A percentile compares a stretch with the other conserved stretches of the same genome.
phyloP scores from a whole-genome alignment of 2,113 vertebrate genomes.

The Amblyornis subalaris region DNA sequence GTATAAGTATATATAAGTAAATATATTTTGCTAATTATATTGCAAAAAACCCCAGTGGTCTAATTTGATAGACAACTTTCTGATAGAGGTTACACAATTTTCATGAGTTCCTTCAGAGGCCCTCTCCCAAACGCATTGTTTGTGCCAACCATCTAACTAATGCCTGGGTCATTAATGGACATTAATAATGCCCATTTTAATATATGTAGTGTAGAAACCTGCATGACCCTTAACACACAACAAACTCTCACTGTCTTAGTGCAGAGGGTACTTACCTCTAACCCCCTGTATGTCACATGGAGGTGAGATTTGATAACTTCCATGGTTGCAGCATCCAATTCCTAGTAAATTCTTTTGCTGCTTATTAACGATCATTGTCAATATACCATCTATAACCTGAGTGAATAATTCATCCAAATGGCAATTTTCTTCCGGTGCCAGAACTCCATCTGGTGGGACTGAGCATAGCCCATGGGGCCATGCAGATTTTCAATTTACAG shows the following conservation, averaged over 20 bases:
- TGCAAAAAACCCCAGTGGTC: neutral
- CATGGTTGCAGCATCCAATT: neutral
- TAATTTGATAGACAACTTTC: neutral
- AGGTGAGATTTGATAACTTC: neutral
- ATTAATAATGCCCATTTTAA: neutral
- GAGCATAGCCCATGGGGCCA: accelerated
- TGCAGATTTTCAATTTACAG: neutral
- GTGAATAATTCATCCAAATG: neutral
- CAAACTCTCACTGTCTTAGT: neutral
- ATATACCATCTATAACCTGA: neutral
- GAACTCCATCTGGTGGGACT: neutral
- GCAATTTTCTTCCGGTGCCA: neutral
- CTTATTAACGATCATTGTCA: neutral
- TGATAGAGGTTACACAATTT: neutral
- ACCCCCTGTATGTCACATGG: neutral
- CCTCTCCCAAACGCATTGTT: neutral
- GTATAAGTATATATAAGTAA: too few relatives aligned
- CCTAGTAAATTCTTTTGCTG: neutral
- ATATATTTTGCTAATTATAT: neutral
- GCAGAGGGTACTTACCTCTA: neutral
- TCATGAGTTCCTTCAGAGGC: neutral
- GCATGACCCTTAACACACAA: neutral
- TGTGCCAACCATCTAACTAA: neutral
- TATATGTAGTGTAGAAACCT: neutral
- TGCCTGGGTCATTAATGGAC: neutral